A percentile compares a stretch with the other conserved stretches of the same genome.
Evolutionary conservation across 2,113 vertebrate species (phyloP).

Genomic region (Dromiciops gliroides): DNA sequence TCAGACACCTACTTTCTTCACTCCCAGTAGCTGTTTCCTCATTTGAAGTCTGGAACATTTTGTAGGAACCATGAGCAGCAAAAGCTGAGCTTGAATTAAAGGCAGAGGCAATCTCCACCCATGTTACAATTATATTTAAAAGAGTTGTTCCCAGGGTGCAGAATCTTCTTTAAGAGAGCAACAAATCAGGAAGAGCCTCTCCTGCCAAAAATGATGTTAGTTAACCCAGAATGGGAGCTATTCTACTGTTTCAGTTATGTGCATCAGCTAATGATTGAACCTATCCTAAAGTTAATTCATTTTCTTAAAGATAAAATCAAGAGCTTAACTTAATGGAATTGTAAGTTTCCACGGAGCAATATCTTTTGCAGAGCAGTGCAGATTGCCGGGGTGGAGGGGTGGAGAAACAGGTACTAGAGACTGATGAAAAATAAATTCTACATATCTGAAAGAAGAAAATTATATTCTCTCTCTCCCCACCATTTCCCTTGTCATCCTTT

Average conservation of each 20-base stretch:
- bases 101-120: background rate
- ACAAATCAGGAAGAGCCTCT: background rate
- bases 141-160: background rate
- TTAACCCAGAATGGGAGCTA: background rate
- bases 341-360: background rate
- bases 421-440: background rate
- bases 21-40: background rate
- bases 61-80: background rate
- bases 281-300: background rate
- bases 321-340: background rate
- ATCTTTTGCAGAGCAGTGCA: background rate
- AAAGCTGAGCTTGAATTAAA: background rate
- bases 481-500: background rate
- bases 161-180: background rate
- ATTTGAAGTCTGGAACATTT: background rate
- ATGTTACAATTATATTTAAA: background rate
- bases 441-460: constrained; percentile 4
- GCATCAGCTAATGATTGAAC: background rate
- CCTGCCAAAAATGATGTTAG: background rate
- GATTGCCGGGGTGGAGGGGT: background rate
- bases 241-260: background rate
- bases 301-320: background rate
- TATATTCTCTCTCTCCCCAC: background rate
- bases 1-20: background rate
- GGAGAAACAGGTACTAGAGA: too few species aligned